Evolutionary conservation across 2,113 vertebrate species (phyloP).

Genomic region (Lycaon pictus): DNA sequence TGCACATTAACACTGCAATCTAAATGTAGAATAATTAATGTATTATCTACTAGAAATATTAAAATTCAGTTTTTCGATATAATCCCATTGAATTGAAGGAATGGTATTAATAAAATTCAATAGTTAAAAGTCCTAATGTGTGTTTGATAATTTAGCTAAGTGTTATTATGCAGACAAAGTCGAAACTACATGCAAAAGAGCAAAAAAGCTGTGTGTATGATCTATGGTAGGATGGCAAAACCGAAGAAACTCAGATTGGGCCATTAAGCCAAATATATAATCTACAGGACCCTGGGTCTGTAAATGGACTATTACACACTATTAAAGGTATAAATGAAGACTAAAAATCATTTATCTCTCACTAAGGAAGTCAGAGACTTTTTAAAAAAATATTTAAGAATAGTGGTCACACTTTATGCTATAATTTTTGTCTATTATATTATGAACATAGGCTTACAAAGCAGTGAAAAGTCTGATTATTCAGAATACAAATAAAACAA

Average conservation of each 20-base stretch:
- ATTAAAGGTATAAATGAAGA: not conserved
- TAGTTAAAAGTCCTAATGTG: not conserved
- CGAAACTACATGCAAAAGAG: not conserved
- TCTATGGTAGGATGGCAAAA: not conserved
- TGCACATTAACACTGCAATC: not conserved
- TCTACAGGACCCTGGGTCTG: not conserved
- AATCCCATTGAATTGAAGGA: not conserved
- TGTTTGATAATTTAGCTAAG: constrained; percentile 17
- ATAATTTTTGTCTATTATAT: not conserved
- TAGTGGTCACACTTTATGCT: not conserved
- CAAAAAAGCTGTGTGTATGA: not conserved
- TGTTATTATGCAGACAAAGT: not conserved
- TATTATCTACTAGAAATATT: not conserved
- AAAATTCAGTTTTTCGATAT: not conserved
- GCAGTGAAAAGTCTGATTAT: not conserved
- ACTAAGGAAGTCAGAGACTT: not conserved
- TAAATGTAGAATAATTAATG: not conserved
- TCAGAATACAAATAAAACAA: not conserved
- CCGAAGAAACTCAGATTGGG: not conserved
- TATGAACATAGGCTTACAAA: not conserved
- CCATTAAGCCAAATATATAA: not conserved
- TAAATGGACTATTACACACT: not conserved
- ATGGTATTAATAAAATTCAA: not conserved
- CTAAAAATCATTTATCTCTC: not conserved
- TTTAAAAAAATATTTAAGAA: not conserved